phyloP scores from a whole-genome alignment of 2,113 vertebrate species.

The Bos javanicus region DNA sequence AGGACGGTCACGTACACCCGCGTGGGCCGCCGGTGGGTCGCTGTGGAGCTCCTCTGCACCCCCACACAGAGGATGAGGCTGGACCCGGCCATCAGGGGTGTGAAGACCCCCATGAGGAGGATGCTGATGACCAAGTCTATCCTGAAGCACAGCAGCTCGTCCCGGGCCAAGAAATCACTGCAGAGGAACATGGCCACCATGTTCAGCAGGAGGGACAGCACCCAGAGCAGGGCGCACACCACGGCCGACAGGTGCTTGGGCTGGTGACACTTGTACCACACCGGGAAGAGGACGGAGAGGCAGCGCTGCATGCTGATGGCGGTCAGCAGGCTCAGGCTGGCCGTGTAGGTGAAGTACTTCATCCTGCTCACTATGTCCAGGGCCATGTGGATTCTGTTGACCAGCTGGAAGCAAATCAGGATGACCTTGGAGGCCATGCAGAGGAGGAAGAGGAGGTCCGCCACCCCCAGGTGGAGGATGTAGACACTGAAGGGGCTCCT shows the following conservation, averaged over 20 bases:
- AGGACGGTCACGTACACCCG: conserved; percentile 15
- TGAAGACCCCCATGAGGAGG: background rate
- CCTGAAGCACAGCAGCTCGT: accelerated
- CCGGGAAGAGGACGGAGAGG: conserved; percentile 33
- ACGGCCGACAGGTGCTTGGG: accelerated
- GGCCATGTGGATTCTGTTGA: accelerated
- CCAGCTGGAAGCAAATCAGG: background rate
- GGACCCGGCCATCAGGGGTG: conserved; percentile 41
- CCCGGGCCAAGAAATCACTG: accelerated
- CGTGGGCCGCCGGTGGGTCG: background rate
- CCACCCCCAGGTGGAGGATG: conserved; percentile 73
- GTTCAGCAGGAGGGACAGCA: background rate
- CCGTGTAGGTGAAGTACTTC: background rate
- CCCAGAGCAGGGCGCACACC: conserved; percentile 60
- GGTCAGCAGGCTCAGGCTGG: conserved; percentile 5
- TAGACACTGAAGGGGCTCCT: conserved; percentile 69
- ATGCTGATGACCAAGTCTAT: background rate
- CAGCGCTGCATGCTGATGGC: conserved; percentile 47
- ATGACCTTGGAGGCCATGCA: background rate
- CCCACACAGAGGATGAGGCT: conserved; percentile 13
- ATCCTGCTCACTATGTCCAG: accelerated
- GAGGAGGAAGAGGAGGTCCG: conserved; percentile 72
- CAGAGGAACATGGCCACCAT: background rate
- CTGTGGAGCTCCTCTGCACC: background rate
- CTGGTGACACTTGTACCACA: conserved; percentile 59